Percentiles rank a stretch among this genome's conserved stretches.
phyloP scores from a whole-genome alignment of 2,888 invertebrate genomes.

The Vannuccia rotundouncinata region DNA sequence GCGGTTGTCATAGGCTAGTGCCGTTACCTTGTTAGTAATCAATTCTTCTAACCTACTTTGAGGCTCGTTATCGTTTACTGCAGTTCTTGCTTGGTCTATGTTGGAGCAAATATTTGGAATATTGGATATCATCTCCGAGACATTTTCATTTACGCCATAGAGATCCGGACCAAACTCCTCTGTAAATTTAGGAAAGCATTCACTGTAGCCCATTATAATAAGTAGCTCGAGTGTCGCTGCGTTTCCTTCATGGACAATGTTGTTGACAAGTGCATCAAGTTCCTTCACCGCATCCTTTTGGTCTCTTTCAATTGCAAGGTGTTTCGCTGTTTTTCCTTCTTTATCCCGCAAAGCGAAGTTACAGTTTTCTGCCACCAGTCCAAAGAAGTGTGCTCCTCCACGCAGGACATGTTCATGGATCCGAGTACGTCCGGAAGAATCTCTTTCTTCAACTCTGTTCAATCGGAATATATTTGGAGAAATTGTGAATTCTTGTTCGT shows the following conservation, averaged over 20 bases:
- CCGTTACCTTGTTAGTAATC: neutral
- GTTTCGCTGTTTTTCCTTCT: neutral
- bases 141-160: neutral
- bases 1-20: neutral
- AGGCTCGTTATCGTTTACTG: neutral
- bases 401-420: neutral
- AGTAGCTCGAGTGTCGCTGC: neutral
- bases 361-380: neutral
- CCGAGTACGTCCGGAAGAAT: neutral
- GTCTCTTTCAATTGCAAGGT: neutral
- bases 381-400: neutral
- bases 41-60: neutral
- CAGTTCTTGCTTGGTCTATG: neutral
- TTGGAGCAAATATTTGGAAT: neutral
- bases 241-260: neutral
- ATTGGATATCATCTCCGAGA: neutral
- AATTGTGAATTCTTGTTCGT: neutral
- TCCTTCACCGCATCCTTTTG: neutral
- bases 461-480: neutral
- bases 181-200: neutral
- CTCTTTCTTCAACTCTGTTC: neutral
- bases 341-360: constrained; percentile 4
- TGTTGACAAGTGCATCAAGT: neutral
- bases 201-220: neutral
- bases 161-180: neutral